Evolutionary conservation across 37 sponge, comb jelly and placozoan species (phyloP), one percentile per base, ranked within the genome.

Genomic region (Mnemiopsis leidyi): DNA sequence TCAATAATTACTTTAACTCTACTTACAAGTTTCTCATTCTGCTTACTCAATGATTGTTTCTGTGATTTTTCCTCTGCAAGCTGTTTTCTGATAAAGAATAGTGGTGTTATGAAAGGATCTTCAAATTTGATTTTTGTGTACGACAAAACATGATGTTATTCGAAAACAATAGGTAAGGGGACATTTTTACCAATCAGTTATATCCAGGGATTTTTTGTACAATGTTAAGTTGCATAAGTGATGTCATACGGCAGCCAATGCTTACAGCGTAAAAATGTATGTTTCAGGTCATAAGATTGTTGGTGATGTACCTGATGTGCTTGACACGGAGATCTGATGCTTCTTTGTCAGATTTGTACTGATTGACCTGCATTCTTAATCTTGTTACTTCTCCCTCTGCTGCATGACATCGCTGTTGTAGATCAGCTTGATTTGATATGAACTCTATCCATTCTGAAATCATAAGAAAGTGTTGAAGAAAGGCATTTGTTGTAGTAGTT

Each of bases 391-490:
- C 90, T 32, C 29, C 30, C 25, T 85, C 90, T 36, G 90, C 90
- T 36, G 90, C 36, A 0, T 85, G 90, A 29, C 90, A 85, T 26
- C 61, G n/a, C 30, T 85, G 90, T 33, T 85, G 90, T 13, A 85
- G 90, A 23, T 85, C 90, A 21, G 90, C 90, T 26, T 85, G 90
- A 61, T 39, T 85, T 16, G 90, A 85, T 38, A 85, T 38, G 61
- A 85, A 85, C 90, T 85, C 90, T 21, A 85, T 85, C 90, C 90
- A 85, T 37, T 85, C 90, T 85, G 90, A 71, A 29, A 71, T 71
- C 82, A 82, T 36, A 13, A 79, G 36, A n/a, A n/a, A n/a, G n/a
- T n/a, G n/a, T n/a, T n/a, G n/a, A n/a, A n/a, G n/a, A n/a, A n/a
- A n/a, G n/a, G n/a, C n/a, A n/a, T n/a, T n/a, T n/a, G n/a, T n/a